Evolutionary conservation across 2,113 vertebrate genomes (phyloP).

Genomic region (Pao palembangensis): DNA sequence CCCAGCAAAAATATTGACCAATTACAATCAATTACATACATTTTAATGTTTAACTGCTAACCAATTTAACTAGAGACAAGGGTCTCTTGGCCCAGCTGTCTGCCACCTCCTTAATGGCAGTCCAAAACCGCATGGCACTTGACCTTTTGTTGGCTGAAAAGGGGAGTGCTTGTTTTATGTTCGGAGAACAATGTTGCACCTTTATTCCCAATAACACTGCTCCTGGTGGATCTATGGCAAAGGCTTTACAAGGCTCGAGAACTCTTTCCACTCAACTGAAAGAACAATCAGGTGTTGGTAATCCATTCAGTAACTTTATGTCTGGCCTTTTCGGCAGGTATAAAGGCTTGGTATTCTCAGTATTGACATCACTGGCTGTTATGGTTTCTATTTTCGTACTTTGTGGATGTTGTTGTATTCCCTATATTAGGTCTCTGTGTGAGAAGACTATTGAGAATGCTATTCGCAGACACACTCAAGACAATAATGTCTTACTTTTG

Average conservation of each 20-base stretch:
- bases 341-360: too few relatives aligned
- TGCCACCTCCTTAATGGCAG: background rate
- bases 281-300: background rate
- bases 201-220: background rate
- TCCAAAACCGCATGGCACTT: background rate
- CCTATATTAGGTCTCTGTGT: too few relatives aligned
- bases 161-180: background rate
- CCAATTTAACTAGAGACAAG: background rate
- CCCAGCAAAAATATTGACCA: background rate
- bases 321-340: too few relatives aligned
- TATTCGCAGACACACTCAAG: too few relatives aligned
- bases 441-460: too few relatives aligned
- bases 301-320: background rate
- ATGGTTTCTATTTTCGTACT: too few relatives aligned
- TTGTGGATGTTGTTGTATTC: too few relatives aligned
- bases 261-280: background rate
- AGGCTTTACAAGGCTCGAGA: background rate
- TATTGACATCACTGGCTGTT: too few relatives aligned
- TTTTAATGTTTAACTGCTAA: background rate
- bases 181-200: too few relatives aligned
- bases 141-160: background rate
- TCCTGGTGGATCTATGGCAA: background rate
- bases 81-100: background rate
- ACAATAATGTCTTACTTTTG: too few relatives aligned
- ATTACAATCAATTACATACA: background rate